Conservation (phyloP, 1,140 invertebrate genomes). For the Heterodera schachtii region DNA sequence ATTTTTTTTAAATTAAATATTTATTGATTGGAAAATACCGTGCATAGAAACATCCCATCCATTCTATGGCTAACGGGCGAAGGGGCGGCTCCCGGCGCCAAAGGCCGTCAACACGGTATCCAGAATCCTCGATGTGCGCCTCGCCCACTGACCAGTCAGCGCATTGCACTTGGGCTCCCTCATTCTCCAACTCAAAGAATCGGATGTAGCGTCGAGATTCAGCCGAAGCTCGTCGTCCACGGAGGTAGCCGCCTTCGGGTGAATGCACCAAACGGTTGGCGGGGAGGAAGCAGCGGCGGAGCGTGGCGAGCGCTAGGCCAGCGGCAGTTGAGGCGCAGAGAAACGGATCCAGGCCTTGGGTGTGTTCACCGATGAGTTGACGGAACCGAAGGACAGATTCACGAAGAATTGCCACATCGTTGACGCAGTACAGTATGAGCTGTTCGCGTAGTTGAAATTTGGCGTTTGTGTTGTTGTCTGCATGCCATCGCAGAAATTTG, state of each 20-base stretch:
- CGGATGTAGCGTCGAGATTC: conserved; percentile 12
- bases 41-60: conserved; percentile 27
- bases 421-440: not conserved
- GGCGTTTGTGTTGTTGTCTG: not conserved
- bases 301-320: not conserved
- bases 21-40: no score
- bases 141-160: conserved; percentile 22
- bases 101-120: conserved; percentile 7
- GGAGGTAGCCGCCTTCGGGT: conserved; percentile 14
- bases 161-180: not conserved
- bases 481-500: conserved; percentile 4
- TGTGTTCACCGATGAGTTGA: not conserved
- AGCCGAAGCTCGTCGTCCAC: not conserved
- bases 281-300: conserved; percentile 17
- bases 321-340: not conserved
- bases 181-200: conserved; percentile 9
- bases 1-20: no score
- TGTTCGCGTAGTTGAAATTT: not conserved
- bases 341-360: conserved; percentile 1
- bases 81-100: not conserved
- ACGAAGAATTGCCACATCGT: conserved; percentile 21
- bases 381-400: conserved; percentile 11
- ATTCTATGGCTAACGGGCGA: conserved; percentile 19
- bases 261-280: conserved; percentile 2
- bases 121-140: conserved; percentile 8